These are phyloP conservation scores for Bombus confusus DNA, from an alignment of 1,140 invertebrate genomes.

Conservation along the genomic window DNA sequence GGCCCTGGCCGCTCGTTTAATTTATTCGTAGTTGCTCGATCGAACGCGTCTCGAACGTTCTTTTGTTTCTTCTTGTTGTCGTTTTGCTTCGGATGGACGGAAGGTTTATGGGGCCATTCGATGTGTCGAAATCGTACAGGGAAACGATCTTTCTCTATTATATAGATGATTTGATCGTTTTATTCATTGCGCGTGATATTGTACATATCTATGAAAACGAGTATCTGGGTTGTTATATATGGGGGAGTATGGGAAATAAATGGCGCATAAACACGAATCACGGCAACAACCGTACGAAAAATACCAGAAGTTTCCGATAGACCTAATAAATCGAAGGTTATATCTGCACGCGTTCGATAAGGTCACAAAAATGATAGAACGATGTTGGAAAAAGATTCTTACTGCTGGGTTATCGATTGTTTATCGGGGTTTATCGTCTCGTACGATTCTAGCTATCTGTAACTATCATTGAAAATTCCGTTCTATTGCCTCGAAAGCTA, in stretches of 20 bases:
- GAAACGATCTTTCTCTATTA: background rate
- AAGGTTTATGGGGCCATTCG: background rate
- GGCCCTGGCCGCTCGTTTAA: constrained; percentile 33
- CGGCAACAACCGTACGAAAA: background rate
- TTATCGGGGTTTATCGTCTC: constrained; percentile 41
- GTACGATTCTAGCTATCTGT: constrained; percentile 10
- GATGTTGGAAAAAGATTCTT: constrained; percentile 14
- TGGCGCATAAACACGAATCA: constrained; percentile 17
- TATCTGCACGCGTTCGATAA: constrained; percentile 39
- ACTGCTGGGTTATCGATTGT: constrained; percentile 43
- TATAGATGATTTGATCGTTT: background rate
- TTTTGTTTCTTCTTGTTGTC: background rate
- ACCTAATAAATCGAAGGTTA: constrained; percentile 32
- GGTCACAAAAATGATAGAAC: constrained; percentile 20
- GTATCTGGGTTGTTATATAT: too few relatives aligned
- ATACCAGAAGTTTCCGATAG: constrained; percentile 6
- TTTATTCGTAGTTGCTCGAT: constrained; percentile 21
- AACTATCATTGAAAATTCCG: background rate
- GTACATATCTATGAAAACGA: background rate
- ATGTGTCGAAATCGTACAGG: background rate
- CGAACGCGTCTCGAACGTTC: background rate
- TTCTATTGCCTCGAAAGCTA: background rate
- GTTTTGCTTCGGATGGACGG: background rate
- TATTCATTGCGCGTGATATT: background rate
- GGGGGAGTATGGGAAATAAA: too few relatives aligned